Evolutionary conservation across 2,113 vertebrate species (phyloP).

Genomic region (Ictalurus furcatus): DNA sequence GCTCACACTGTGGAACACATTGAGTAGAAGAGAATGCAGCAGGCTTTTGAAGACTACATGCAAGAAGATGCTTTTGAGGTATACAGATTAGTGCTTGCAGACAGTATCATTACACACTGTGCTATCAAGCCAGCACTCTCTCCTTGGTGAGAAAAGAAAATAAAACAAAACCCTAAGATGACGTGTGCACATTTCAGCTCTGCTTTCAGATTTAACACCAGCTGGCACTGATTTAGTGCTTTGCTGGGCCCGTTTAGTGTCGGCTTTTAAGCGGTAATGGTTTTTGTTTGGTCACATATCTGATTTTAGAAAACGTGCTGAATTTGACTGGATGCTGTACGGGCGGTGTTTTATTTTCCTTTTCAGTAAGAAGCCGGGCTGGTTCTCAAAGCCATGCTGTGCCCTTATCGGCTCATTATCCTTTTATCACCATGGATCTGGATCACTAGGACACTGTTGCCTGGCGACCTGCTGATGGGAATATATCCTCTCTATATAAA

Average conservation of each 20-base stretch:
- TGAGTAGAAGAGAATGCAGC: conserved; percentile 32
- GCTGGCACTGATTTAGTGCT: not conserved
- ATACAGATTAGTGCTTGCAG: conserved; percentile 10
- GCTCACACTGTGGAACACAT: conserved; percentile 21
- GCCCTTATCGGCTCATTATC: conserved; percentile 49
- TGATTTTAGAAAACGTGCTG: not conserved
- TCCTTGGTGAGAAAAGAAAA: not conserved
- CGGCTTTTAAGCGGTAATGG: not conserved
- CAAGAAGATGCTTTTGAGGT: conserved; percentile 28
- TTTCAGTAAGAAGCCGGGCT: not conserved
- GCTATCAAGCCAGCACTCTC: conserved; percentile 18
- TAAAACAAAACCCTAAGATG: not conserved
- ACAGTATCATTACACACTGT: conserved; percentile 19
- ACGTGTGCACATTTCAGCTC: not conserved
- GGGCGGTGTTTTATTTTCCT: not conserved
- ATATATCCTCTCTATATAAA: conserved; percentile 33
- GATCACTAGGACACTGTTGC: conserved; percentile 53
- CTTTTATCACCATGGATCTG: conserved; percentile 46
- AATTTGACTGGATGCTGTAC: not conserved
- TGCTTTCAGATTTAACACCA: not conserved
- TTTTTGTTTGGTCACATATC: conserved; percentile 7
- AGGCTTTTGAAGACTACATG: conserved; percentile 26
- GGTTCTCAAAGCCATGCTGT: conserved; percentile 4
- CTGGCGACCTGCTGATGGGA: conserved; percentile 53
- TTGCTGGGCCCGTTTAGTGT: conserved; percentile 1